Evolutionary conservation across 2,113 vertebrate genomes (phyloP).

Genomic region (Calidris pugnax): DNA sequence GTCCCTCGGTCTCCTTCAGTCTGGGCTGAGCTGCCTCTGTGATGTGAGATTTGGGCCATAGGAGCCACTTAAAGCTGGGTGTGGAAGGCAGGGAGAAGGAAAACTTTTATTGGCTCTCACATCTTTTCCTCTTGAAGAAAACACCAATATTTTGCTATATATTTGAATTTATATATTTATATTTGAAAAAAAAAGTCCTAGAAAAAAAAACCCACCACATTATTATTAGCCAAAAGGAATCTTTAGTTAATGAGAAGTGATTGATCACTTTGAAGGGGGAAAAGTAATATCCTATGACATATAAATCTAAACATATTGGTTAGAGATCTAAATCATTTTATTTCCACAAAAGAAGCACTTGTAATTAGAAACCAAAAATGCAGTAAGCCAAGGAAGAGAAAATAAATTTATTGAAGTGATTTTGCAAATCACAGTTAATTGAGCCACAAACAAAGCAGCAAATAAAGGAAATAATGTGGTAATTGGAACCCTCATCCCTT

Average conservation of each 20-base stretch:
- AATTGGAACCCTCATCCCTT: constrained; percentile 70
- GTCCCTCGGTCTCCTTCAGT: neutral
- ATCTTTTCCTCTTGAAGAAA: neutral
- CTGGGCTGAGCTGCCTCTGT: neutral
- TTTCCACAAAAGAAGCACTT: constrained; percentile 5
- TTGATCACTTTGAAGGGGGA: constrained; percentile 4
- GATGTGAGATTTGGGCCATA: neutral
- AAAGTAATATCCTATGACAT: constrained; percentile 28
- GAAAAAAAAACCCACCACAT: neutral
- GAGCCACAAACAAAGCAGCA: constrained; percentile 70
- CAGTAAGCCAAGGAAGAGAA: constrained; percentile 21
- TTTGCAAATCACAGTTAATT: constrained; percentile 73
- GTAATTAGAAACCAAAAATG: constrained; percentile 56
- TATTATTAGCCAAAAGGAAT: neutral
- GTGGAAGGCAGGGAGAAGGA: neutral
- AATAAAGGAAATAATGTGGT: constrained; percentile 73
- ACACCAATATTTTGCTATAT: neutral
- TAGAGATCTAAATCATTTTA: constrained; percentile 29
- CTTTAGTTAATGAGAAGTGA: constrained; percentile 27
- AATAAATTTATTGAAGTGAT: constrained; percentile 59
- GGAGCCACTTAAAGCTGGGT: neutral
- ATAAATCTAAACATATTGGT: constrained; percentile 33
- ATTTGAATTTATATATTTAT: neutral
- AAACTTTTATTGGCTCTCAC: neutral
- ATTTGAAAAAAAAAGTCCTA: neutral